phyloP scores from a whole-genome alignment of 2,113 vertebrate species.

The Brachypteracias leptosomus region DNA sequence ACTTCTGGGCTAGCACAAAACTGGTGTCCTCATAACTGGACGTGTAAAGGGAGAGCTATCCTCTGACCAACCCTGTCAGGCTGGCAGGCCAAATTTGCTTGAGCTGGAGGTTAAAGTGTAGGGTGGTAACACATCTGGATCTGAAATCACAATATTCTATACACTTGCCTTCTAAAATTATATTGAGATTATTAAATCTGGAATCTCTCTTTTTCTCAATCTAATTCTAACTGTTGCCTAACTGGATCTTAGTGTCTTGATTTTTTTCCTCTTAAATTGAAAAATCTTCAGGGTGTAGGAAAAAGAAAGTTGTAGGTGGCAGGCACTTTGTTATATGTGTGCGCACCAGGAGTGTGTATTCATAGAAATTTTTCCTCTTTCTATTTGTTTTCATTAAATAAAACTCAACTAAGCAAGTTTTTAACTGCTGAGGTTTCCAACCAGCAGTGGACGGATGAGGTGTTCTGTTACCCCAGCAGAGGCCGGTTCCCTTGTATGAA shows the following conservation, averaged over 20 bases:
- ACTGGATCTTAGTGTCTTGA: background rate
- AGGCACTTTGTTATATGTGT: background rate
- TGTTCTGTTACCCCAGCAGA: background rate
- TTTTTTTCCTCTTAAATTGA: background rate
- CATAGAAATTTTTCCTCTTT: background rate
- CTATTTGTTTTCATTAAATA: background rate
- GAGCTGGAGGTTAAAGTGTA: background rate
- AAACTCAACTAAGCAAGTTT: background rate
- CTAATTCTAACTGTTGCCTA: background rate
- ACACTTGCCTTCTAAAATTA: background rate
- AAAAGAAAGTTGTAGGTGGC: background rate
- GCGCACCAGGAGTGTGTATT: background rate
- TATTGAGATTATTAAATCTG: background rate
- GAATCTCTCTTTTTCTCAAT: background rate
- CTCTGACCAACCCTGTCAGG: background rate
- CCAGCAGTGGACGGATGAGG: no score
- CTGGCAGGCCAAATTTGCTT: background rate
- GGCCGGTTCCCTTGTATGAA: background rate
- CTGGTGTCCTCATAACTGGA: background rate
- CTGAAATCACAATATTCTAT: background rate
- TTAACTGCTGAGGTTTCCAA: background rate
- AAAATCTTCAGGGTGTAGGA: background rate
- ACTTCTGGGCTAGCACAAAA: background rate
- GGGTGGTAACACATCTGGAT: background rate
- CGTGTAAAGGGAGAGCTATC: background rate